Base-by-base conservation (phyloP, 2,797 vertebrate genomes). In the Trematomus bernacchii region DNA sequence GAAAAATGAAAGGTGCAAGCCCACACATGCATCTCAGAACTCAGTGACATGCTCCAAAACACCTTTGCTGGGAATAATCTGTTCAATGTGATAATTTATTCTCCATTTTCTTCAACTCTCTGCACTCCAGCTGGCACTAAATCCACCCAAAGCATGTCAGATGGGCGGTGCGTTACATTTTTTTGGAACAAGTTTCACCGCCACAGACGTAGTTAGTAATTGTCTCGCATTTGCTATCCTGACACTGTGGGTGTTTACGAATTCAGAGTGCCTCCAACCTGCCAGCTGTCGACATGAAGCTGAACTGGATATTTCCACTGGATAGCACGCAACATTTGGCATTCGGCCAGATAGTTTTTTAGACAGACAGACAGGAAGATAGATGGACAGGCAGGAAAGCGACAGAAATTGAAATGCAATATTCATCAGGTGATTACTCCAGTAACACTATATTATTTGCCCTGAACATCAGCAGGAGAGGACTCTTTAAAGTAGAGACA, bases 371-470 rank as follows among this genome's bases (percentile, higher is more conserved):
- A 30, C 30, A 30, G 30, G 6, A 3, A 30, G 30, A 30, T 73
- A 63, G 71, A 72, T 55, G 63, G 66, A 57, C 54, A 53, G 85
- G 66, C 73, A 58, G 60, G 50, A 71, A 44, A 1, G 23, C 52
- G 87, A 58, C 66, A 58, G 73, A 30, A 6, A 40, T 33, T 6
- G 57, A 55, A 89, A 88, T 91, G 76, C 73, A 89, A 89, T 92
- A 92, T 92, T 92, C 89, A 92, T 91, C 89, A 81, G 89, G 88
- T 80, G 89, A 90, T 92, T 92, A 83, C 90, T 88, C 84, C 82
- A 84, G 89, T 90, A 85, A 82, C 84, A 53, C 77, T 91, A 71
- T 89, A 91, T 93, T 93, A 93, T 94, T 94, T 88, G 3, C 23
- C 3, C 23, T 23, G 23, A 23, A 23, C 23, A 23, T 23, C n/a